Evolutionary conservation across 1,140 invertebrate genomes (phyloP).

Genomic region (Camponotus floridanus): DNA sequence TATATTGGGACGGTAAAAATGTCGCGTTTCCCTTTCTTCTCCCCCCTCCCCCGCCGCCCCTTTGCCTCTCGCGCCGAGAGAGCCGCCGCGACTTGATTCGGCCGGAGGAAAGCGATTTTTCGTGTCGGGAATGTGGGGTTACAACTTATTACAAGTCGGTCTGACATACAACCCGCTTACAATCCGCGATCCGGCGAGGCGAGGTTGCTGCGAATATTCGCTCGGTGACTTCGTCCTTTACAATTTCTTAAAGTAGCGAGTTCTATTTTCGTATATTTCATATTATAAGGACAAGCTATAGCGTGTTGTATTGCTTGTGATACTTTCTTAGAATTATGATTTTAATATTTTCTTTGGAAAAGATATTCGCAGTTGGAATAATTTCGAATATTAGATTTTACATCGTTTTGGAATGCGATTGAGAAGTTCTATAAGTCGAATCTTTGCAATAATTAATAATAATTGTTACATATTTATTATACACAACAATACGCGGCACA

Average conservation of each 20-base stretch:
- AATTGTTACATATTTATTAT: background rate
- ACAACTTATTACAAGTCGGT: constrained; percentile 59
- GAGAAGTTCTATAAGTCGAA: background rate
- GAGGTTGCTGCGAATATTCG: constrained; percentile 1
- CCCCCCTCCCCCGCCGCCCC: no score
- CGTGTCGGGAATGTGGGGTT: constrained; percentile 51
- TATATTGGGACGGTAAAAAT: constrained; percentile 75
- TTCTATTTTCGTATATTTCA: background rate
- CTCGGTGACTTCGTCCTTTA: constrained; percentile 2
- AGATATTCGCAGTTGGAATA: background rate
- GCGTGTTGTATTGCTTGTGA: background rate
- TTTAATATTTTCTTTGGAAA: background rate
- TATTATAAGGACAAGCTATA: background rate
- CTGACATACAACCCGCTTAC: constrained; percentile 24
- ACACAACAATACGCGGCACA: background rate
- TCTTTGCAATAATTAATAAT: background rate
- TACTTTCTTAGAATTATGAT: background rate
- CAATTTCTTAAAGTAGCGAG: background rate
- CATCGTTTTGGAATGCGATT: background rate
- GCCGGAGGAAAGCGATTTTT: constrained; percentile 51
- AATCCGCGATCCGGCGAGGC: background rate
- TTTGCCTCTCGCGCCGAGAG: background rate
- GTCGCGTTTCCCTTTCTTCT: constrained; percentile 67
- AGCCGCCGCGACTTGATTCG: constrained; percentile 52
- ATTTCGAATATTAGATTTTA: background rate